Percentiles rank a stretch among this genome's conserved stretches.
Evolutionary conservation across 2,888 invertebrate genomes (phyloP).

Genomic region (Caprella mutica): DNA sequence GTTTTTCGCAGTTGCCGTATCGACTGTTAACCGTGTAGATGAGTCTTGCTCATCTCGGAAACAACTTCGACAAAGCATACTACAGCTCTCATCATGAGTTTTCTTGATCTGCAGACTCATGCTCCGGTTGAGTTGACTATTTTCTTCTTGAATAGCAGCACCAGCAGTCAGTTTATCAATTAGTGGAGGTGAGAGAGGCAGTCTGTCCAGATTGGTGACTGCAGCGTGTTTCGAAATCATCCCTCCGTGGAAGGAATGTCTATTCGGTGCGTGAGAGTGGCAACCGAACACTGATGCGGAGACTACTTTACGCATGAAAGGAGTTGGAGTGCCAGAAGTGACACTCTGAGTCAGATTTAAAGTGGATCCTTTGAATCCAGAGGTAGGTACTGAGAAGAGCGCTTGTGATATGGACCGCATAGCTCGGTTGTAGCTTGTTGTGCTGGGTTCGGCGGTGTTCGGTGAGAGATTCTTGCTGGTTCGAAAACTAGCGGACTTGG

Average conservation of each 20-base stretch:
- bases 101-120: too few relatives aligned
- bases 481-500: too few relatives aligned
- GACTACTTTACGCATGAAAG: too few relatives aligned
- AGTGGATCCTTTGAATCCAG: too few relatives aligned
- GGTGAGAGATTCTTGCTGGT: background rate
- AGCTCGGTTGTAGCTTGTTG: background rate
- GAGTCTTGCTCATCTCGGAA: conserved; percentile 9
- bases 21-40: conserved; percentile 11
- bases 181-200: background rate
- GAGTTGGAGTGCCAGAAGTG: too few relatives aligned
- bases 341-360: too few relatives aligned
- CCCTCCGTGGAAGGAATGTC: conserved; percentile 26
- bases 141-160: background rate
- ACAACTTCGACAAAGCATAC: conserved; percentile 2
- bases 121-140: background rate
- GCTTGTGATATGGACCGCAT: background rate
- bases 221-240: background rate
- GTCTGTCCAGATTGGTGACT: background rate
- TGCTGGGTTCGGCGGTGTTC: background rate
- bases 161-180: too few relatives aligned
- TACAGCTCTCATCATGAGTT: too few relatives aligned
- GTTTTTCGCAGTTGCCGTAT: too few relatives aligned
- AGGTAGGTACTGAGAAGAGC: too few relatives aligned
- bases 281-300: conserved; percentile 3
- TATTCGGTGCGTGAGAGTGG: conserved; percentile 19